phyloP scores from a whole-genome alignment of 2,888 invertebrate species.

The Parnassius smintheus region DNA sequence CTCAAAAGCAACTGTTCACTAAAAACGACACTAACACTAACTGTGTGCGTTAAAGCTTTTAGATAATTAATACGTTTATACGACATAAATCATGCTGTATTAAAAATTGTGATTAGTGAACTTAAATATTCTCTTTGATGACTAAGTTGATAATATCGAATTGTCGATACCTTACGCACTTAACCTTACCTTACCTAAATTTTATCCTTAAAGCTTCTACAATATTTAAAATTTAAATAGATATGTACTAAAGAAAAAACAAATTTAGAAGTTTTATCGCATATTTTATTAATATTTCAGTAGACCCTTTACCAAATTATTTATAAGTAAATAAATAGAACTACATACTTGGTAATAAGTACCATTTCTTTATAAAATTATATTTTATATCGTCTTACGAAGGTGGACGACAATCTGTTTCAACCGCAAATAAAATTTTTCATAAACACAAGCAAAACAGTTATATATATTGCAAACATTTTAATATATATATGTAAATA shows the following conservation, averaged over 20 bases:
- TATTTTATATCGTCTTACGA: constrained; percentile 59
- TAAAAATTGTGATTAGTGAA: too few relatives aligned
- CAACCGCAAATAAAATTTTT: constrained; percentile 71
- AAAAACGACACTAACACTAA: too few relatives aligned
- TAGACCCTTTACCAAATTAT: constrained; percentile 82
- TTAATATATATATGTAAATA: constrained; percentile 49
- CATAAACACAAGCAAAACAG: constrained; percentile 74
- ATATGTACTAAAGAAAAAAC: constrained; percentile 37
- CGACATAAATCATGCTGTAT: too few relatives aligned
- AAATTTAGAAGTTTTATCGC: constrained; percentile 50
- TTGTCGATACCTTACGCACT: too few relatives aligned
- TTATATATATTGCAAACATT: constrained; percentile 58
- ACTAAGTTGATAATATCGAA: too few relatives aligned
- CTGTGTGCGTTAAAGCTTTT: too few relatives aligned
- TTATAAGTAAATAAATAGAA: constrained; percentile 79
- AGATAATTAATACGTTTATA: too few relatives aligned
- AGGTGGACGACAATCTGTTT: constrained; percentile 53
- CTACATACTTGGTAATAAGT: constrained; percentile 77
- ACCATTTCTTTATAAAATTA: constrained; percentile 52
- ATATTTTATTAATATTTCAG: constrained; percentile 79
- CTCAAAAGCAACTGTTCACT: too few relatives aligned
- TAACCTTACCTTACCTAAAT: too few relatives aligned
- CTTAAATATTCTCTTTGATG: too few relatives aligned
- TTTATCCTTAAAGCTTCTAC: too few relatives aligned
- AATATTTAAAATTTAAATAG: too few relatives aligned